phyloP scores from a whole-genome alignment of 2,797 vertebrate genomes.

The Enteromius trimaculatus region DNA sequence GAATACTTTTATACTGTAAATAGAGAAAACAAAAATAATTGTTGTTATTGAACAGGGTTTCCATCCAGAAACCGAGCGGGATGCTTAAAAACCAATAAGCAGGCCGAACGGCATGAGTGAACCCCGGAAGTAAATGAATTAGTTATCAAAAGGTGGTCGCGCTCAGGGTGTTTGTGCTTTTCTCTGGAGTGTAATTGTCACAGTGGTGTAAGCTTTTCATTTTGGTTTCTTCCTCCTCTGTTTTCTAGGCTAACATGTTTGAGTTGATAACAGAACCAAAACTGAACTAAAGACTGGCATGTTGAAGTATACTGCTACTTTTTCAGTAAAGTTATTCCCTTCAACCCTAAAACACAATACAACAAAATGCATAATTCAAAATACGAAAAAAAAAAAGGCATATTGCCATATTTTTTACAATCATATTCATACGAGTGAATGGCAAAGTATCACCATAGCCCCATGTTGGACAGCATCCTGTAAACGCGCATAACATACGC shows the following conservation, averaged over 20 bases:
- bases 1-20: too few relatives aligned
- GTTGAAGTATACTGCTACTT: background rate
- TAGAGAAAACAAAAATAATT: too few relatives aligned
- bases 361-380: background rate
- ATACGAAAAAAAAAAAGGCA: background rate
- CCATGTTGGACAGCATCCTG: too few relatives aligned
- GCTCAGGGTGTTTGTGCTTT: slow-evolving; percentile 10
- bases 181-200: slow-evolving; percentile 16
- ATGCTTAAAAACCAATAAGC: slow-evolving; percentile 57
- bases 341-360: background rate
- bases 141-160: slow-evolving; percentile 42
- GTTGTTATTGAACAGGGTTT: slow-evolving; percentile 64
- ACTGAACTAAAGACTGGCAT: background rate
- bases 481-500: too few relatives aligned
- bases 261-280: background rate
- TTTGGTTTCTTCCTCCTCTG: slow-evolving; percentile 15
- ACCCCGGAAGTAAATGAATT: slow-evolving; percentile 60
- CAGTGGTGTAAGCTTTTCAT: slow-evolving; percentile 23
- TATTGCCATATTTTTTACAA: background rate
- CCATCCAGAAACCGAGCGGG: slow-evolving; percentile 62
- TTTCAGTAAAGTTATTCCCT: background rate
- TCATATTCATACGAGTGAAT: background rate
- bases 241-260: slow-evolving; percentile 8
- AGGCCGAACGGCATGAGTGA: slow-evolving; percentile 37
- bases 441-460: background rate